phyloP scores from a whole-genome alignment of 1,140 invertebrate species.

The Polypedilum vanderplanki region DNA sequence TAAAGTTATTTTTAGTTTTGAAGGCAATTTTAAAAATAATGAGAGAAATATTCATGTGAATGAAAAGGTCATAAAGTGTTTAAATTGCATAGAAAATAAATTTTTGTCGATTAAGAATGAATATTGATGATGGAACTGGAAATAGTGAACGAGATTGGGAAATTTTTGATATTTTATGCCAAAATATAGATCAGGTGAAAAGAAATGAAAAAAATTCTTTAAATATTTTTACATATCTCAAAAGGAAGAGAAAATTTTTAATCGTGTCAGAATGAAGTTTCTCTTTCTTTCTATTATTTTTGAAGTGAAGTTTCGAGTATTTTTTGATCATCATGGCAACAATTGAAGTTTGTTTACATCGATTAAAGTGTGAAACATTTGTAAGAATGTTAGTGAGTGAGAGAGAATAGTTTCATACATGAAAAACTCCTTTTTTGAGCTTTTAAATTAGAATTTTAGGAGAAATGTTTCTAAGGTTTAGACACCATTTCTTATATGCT shows the following conservation, averaged over 20 bases:
- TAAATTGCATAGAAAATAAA: neutral
- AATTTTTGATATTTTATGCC: conserved; percentile 56
- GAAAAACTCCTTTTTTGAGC: neutral
- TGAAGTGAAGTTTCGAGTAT: neutral
- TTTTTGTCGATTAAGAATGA: conserved; percentile 33
- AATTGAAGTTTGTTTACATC: conserved; percentile 25
- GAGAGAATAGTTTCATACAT: neutral
- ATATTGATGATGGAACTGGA: conserved; percentile 37
- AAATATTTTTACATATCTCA: neutral
- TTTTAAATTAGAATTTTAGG: neutral
- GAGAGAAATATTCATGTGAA: neutral
- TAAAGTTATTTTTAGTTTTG: neutral
- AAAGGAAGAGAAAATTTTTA: neutral
- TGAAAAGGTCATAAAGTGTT: conserved; percentile 25
- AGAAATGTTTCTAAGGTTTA: no score
- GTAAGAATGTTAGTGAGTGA: neutral
- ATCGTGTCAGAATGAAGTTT: no score
- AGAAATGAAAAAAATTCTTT: neutral
- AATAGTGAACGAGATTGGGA: conserved; percentile 57
- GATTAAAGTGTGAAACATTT: neutral
- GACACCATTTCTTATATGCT: no score
- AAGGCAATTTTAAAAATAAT: neutral
- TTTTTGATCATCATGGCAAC: neutral
- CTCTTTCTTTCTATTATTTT: neutral
- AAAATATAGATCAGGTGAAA: conserved; percentile 35